Evolutionary conservation across 2,888 invertebrate species (phyloP).

Genomic region (Prenolepis imparis): DNA sequence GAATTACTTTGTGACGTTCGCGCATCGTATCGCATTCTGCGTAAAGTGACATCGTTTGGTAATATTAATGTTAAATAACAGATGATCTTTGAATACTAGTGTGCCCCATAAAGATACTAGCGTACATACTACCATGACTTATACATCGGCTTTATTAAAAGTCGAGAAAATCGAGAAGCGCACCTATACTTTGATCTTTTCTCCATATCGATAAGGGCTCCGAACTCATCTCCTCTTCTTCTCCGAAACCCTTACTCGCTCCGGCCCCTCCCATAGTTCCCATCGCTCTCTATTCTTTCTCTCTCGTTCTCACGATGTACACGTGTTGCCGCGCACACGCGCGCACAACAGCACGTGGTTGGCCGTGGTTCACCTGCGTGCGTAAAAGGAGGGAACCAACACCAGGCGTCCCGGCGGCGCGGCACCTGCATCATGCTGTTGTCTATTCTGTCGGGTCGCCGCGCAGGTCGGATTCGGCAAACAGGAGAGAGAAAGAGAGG

Average conservation of each 20-base stretch:
- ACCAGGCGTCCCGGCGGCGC: conserved; percentile 66
- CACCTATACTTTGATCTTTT: conserved; percentile 23
- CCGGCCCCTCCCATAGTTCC: conserved; percentile 30
- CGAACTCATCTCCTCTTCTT: conserved; percentile 26
- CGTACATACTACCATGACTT: no score
- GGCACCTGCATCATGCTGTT: conserved; percentile 72
- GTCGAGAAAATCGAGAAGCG: conserved; percentile 44
- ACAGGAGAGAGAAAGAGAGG: conserved; percentile 29
- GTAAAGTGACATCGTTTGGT: conserved; percentile 58
- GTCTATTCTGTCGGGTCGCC: conserved; percentile 70
- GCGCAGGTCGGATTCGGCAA: conserved; percentile 31
- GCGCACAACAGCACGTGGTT: conserved; percentile 71
- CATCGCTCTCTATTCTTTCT: conserved; percentile 45
- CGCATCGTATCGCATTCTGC: conserved; percentile 13
- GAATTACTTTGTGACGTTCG: background rate
- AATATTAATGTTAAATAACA: conserved; percentile 41
- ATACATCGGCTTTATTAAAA: background rate
- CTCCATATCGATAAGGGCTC: conserved; percentile 34
- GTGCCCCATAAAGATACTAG: no score
- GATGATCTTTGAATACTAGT: background rate
- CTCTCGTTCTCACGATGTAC: conserved; percentile 38
- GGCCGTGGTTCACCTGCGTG: conserved; percentile 71
- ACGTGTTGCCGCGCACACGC: conserved; percentile 60
- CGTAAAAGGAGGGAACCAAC: conserved; percentile 71
- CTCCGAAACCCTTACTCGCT: conserved; percentile 36